Base-by-base conservation (phyloP, 2,113 vertebrate genomes). In the Hemibagrus wyckioides region DNA sequence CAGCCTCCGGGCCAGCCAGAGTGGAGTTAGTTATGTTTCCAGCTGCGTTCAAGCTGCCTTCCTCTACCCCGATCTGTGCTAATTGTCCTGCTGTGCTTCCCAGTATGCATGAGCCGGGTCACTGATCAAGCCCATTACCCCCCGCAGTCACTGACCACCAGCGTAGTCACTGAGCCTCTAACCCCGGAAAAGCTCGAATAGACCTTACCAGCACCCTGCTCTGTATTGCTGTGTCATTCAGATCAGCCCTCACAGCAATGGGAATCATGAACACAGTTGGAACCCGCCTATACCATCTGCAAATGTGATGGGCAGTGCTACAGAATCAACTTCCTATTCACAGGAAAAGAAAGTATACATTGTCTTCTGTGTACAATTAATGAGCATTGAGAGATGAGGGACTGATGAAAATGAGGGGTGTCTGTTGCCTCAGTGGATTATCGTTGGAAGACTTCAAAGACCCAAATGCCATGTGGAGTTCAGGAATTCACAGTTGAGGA, bases 61-160 rank as follows among this genome's bases (percentile, higher is more conserved):
- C 77, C 79, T 88, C 41, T 71, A 80, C 56, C 76, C 76, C 50
- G 61, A 48, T 80, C 67, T 84, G 15, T 44, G 61, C 87, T 90
- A 88, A 90, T 90, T 88, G 89, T 82, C 85, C 82, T 90, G 87
- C 82, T 86, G 89, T 79, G 85, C 61, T 76, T 86, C 84, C 50
- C 50, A n/a, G 79, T 83, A 67, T 82, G 86, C 85, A 54, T 67
- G 67, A 65, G 85, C 59, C 10, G 52, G 87, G 88, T 90, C 87
- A 90, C 63, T 44, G 85, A 48, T 90, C 85, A 86, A 50, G 63
- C 76, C 79, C 65, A 63, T 82, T 69, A 52, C 44, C 82, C 86
- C 86, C 61, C 65, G 52, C 65, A 76, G 56, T 82, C 88, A 87
- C 86, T 89, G 80, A 87, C 85, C 87, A 87, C 86, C 76, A 82